Evolutionary conservation across 2,797 vertebrate species (phyloP).

Genomic region (Molothrus ater): DNA sequence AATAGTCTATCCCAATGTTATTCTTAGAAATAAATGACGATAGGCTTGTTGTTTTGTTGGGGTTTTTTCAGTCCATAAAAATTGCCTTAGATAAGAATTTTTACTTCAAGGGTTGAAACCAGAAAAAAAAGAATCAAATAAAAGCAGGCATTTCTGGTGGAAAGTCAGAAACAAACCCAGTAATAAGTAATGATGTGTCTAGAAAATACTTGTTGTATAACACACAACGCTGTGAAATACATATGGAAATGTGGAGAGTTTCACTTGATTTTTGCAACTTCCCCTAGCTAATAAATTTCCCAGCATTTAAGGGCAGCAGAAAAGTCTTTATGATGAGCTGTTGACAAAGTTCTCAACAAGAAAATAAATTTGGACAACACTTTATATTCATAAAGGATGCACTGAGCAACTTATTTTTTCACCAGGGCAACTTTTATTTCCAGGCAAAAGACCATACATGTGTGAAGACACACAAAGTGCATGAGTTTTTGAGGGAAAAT

Average conservation of each 20-base stretch:
- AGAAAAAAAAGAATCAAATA: neutral
- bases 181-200: neutral
- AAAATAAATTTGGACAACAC: neutral
- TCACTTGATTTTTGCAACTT: neutral
- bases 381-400: neutral
- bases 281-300: neutral
- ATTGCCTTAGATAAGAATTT: neutral
- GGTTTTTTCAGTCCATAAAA: neutral
- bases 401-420: neutral
- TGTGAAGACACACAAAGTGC: neutral
- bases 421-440: neutral
- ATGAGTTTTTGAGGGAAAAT: neutral
- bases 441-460: neutral
- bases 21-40: neutral
- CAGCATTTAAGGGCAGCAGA: neutral
- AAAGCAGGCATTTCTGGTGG: neutral
- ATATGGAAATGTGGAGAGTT: neutral
- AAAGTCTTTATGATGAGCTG: neutral
- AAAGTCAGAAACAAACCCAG: neutral
- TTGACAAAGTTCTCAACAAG: neutral
- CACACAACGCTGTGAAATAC: neutral
- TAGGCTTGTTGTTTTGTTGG: rapidly evolving
- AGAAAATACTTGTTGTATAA: neutral
- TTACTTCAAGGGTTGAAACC: neutral
- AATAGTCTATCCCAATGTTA: neutral